phyloP scores from a whole-genome alignment of 2,113 vertebrate species.

The Monarcha castaneiventris region DNA sequence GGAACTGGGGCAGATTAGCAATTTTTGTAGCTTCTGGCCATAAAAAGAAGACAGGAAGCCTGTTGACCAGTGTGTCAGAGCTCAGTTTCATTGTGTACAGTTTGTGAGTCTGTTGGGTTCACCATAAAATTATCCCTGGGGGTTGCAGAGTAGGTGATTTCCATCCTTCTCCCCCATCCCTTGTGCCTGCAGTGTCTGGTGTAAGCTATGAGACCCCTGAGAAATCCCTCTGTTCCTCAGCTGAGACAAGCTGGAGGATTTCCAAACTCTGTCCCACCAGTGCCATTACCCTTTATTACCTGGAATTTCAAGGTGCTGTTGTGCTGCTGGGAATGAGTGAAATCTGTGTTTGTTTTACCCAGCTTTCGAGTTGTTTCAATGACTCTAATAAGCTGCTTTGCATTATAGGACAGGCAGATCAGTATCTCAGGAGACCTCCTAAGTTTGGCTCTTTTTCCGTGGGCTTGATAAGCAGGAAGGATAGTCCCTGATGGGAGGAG shows the following conservation, averaged over 20 bases:
- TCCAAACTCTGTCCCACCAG: neutral
- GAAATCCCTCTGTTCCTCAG: neutral
- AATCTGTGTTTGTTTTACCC: neutral
- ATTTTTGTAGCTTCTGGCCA: neutral
- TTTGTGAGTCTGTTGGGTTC: neutral
- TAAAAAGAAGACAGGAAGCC: neutral
- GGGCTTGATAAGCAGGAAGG: conserved; percentile 36
- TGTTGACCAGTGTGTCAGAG: neutral
- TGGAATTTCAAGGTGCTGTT: neutral
- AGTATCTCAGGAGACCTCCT: neutral
- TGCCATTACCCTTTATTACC: neutral
- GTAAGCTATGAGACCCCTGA: neutral
- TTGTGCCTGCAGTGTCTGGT: neutral
- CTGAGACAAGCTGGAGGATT: neutral
- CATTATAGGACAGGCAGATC: conserved; percentile 7
- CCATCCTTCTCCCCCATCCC: neutral
- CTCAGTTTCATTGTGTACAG: neutral
- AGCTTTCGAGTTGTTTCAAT: neutral
- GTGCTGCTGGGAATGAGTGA: neutral
- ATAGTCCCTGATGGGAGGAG: conserved; percentile 18
- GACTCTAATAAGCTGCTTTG: neutral
- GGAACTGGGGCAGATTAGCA: neutral
- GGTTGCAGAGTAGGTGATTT: neutral
- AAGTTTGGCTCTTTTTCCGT: neutral
- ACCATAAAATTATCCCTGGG: neutral